Percentiles rank a stretch among this genome's conserved stretches.
phyloP scores from a whole-genome alignment of 2,113 vertebrate genomes.

The Xiphias gladius region DNA sequence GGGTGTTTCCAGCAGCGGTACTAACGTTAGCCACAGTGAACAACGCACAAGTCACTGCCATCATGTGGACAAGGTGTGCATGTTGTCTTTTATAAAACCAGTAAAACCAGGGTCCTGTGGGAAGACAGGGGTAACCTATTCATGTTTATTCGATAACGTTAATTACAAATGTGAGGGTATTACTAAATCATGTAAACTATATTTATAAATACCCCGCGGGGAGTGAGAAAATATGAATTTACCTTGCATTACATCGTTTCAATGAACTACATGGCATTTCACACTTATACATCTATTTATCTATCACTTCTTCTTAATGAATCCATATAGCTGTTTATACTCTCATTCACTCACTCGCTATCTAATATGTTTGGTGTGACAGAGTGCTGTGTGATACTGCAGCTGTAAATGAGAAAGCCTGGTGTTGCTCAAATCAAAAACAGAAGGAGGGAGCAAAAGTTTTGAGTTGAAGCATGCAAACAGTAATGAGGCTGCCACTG shows the following conservation, averaged over 20 bases:
- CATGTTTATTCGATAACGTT: background rate
- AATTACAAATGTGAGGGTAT: background rate
- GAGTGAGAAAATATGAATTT: no score
- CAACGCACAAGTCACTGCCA: background rate
- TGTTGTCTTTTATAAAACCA: no score
- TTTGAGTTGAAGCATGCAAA: slow-evolving; percentile 21
- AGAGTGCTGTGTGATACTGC: background rate
- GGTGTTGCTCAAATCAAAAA: slow-evolving; percentile 12
- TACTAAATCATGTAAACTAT: background rate
- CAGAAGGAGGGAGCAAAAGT: slow-evolving; percentile 5
- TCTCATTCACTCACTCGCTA: background rate
- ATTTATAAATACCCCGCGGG: background rate
- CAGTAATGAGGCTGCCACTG: slow-evolving; percentile 17
- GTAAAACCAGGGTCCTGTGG: background rate
- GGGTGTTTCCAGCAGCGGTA: slow-evolving; percentile 16
- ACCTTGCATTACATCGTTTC: no score
- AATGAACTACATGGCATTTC: no score
- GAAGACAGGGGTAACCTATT: no score
- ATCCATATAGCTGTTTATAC: background rate
- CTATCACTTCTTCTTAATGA: no score
- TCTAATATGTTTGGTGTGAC: background rate
- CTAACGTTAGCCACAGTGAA: slow-evolving; percentile 1
- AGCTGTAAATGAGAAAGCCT: background rate
- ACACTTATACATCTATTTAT: no score
- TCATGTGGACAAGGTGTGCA: background rate